Percentiles rank a stretch among this genome's conserved stretches.
Evolutionary conservation across 2,888 invertebrate genomes (phyloP).

Genomic region (Brachylomia viminalis): DNA sequence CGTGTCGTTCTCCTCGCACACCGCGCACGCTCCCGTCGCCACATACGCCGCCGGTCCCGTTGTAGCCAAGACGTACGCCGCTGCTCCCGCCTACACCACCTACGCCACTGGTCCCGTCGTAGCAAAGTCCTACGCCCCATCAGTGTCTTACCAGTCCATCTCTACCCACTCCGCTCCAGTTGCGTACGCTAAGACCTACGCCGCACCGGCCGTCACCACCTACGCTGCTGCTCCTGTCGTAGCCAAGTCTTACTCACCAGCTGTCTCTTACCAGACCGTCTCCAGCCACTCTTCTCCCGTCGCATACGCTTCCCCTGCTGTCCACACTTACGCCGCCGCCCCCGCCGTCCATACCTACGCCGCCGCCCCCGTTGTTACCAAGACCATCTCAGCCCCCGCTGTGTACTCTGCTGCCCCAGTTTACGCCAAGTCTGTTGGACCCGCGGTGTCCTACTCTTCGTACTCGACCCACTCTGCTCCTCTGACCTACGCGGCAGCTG

Average conservation of each 20-base stretch:
- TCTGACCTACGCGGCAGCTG: slow-evolving; percentile 76
- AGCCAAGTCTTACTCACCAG: slow-evolving; percentile 81
- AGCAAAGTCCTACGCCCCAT: slow-evolving; percentile 73
- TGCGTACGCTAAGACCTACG: slow-evolving; percentile 72
- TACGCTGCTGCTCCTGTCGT: slow-evolving; percentile 73
- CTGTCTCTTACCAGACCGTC: slow-evolving; percentile 76
- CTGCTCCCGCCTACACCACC: slow-evolving; percentile 81
- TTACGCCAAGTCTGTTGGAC: slow-evolving; percentile 55
- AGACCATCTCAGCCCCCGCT: slow-evolving; percentile 67
- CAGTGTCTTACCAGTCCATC: slow-evolving; percentile 60
- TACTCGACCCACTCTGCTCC: slow-evolving; percentile 79
- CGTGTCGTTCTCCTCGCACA: slow-evolving; percentile 64
- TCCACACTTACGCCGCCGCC: slow-evolving; percentile 56
- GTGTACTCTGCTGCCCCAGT: slow-evolving; percentile 73
- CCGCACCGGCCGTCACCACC: slow-evolving; percentile 70
- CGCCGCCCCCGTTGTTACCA: slow-evolving; percentile 66
- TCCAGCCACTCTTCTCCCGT: slow-evolving; percentile 79
- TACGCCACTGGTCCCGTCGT: slow-evolving; percentile 73
- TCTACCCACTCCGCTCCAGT: slow-evolving; percentile 69
- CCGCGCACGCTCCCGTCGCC: slow-evolving; percentile 69
- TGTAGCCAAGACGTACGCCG: slow-evolving; percentile 73
- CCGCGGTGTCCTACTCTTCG: slow-evolving; percentile 77
- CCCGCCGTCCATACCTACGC: slow-evolving; percentile 69
- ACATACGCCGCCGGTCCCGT: slow-evolving; percentile 74
- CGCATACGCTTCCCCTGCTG: slow-evolving; percentile 71